phyloP scores from a whole-genome alignment of 2,888 invertebrate species.

The Rhamphomyia laevipes region DNA sequence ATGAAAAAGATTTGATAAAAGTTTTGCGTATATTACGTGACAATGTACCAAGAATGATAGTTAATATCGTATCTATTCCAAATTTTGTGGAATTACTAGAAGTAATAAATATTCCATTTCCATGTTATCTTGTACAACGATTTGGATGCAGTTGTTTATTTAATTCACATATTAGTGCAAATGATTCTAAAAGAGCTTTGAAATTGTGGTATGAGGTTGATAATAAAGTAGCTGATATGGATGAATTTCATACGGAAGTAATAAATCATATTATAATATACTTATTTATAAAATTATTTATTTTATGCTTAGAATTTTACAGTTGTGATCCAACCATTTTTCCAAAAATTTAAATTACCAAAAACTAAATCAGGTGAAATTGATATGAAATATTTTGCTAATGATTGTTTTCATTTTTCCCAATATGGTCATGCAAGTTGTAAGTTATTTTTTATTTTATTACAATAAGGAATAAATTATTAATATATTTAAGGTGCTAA shows the following conservation, averaged over 20 bases:
- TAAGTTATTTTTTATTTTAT: slow-evolving; percentile 17
- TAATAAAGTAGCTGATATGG: slow-evolving; percentile 35
- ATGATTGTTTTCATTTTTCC: slow-evolving; percentile 51
- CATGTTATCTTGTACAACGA: slow-evolving; percentile 22
- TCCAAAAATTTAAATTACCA: slow-evolving; percentile 29
- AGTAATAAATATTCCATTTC: slow-evolving; percentile 18
- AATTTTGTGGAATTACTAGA: slow-evolving; percentile 17
- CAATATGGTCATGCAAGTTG: slow-evolving; percentile 45
- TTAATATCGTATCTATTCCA: slow-evolving; percentile 25
- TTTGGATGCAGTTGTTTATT: slow-evolving; percentile 27
- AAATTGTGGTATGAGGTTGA: slow-evolving; percentile 41
- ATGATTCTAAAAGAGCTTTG: slow-evolving; percentile 14
- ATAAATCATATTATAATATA: neutral
- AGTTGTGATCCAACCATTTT: slow-evolving; percentile 41
- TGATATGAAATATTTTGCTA: slow-evolving; percentile 42
- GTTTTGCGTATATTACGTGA: slow-evolving; percentile 41
- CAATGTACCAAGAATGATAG: slow-evolving; percentile 40
- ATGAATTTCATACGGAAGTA: slow-evolving; percentile 26
- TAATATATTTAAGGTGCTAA: no score
- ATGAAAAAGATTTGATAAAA: slow-evolving; percentile 38
- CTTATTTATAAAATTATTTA: no score
- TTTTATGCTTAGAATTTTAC: slow-evolving; percentile 40
- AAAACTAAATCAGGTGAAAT: slow-evolving; percentile 27
- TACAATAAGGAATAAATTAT: no score
- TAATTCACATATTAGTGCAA: slow-evolving; percentile 9